A percentile compares a stretch with the other conserved stretches of the same genome.
Conservation (phyloP, 30 jellyfish, hydroid and myxozoan species). For the Turritopsis dohrnii region DNA sequence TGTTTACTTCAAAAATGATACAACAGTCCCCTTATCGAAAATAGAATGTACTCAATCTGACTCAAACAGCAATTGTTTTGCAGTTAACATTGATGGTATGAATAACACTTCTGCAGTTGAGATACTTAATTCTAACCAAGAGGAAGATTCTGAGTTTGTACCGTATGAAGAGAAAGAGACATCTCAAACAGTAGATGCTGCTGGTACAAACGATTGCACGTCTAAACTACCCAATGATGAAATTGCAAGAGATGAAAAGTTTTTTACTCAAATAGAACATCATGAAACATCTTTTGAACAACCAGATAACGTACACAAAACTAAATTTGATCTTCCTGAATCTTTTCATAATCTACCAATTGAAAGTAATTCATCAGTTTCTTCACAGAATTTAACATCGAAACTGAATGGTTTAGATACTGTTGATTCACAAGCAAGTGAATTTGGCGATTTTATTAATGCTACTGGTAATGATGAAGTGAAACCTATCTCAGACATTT, state of each 20-base stretch:
- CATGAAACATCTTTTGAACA: not conserved
- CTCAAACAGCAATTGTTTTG: not conserved
- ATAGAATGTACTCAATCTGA: not conserved
- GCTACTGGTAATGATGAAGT: not conserved
- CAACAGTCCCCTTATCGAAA: not conserved
- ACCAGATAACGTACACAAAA: not conserved
- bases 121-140: not conserved
- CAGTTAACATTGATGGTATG: not conserved
- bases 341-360: not conserved
- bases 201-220: not conserved
- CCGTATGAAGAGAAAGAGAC: not conserved
- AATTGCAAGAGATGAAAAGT: not conserved
- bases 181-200: not conserved
- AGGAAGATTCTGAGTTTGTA: not conserved
- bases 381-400: not conserved
- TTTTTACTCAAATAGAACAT: not conserved
- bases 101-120: not conserved
- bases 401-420: not conserved
- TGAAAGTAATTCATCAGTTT: not conserved
- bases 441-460: not conserved
- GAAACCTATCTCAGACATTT: not conserved
- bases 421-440: not conserved
- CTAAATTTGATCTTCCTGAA: not conserved
- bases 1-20: constrained; percentile 10
- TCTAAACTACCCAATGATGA: not conserved